These are phyloP conservation scores for Chlorospingus flavigularis DNA, from an alignment of 2,797 vertebrate species.

Conservation along the genomic window DNA sequence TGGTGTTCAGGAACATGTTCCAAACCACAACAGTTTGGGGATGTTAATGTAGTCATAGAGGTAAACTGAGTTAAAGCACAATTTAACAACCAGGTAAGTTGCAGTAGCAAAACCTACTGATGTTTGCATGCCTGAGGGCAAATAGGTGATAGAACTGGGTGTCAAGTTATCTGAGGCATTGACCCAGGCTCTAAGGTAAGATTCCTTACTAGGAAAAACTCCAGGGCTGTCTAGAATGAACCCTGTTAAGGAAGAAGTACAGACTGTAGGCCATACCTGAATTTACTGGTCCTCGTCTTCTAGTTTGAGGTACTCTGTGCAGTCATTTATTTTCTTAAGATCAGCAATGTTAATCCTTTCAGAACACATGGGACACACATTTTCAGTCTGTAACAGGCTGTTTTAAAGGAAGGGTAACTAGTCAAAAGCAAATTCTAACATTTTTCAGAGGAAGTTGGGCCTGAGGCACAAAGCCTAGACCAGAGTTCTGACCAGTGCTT, in stretches of 20 bases:
- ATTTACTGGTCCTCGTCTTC: conserved; percentile 77
- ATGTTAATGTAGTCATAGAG: accelerated
- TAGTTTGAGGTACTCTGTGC: conserved; percentile 79
- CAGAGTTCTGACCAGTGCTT: not conserved
- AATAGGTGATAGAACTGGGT: accelerated
- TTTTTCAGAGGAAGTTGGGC: not conserved
- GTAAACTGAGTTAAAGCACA: not conserved
- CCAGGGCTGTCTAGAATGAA: accelerated
- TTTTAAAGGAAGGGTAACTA: conserved; percentile 3
- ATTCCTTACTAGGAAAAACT: not conserved
- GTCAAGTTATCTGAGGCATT: accelerated
- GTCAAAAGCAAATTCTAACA: not conserved
- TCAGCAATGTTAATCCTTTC: conserved; percentile 78
- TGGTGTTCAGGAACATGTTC: not conserved
- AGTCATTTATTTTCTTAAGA: conserved; percentile 83
- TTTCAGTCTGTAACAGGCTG: conserved; percentile 89
- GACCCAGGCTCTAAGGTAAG: not conserved
- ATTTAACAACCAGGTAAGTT: not conserved
- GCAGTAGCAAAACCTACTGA: not conserved
- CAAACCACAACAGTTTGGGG: not conserved
- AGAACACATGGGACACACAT: conserved; percentile 91
- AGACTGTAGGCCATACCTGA: not conserved
- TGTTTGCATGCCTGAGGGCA: not conserved
- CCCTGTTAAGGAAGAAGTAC: not conserved
- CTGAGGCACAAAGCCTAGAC: not conserved